Percentiles rank a stretch among this genome's conserved stretches.
These are phyloP conservation scores for Melieria omissa DNA, from an alignment of 2,888 invertebrate genomes.

Conservation along the genomic window DNA sequence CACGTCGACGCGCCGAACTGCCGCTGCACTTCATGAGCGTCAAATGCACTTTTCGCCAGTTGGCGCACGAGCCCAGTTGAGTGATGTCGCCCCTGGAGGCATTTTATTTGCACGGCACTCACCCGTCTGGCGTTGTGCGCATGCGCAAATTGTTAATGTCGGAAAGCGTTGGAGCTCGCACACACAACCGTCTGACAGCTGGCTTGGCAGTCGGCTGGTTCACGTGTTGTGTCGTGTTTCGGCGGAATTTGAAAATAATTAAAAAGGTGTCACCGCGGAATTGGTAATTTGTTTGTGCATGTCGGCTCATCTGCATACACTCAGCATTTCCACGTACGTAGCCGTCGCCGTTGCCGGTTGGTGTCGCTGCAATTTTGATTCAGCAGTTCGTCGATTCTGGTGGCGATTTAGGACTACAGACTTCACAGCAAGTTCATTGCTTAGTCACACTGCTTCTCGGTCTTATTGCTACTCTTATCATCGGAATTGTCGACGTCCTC, in stretches of 20 bases:
- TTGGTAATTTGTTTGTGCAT: background rate
- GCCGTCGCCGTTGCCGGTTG: too few relatives aligned
- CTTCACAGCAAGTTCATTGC: too few relatives aligned
- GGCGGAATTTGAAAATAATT: slow-evolving; percentile 19
- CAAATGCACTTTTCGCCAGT: slow-evolving; percentile 22
- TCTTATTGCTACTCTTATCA: too few relatives aligned
- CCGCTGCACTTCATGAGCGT: slow-evolving; percentile 25
- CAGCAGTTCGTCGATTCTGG: too few relatives aligned
- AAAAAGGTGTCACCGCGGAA: background rate
- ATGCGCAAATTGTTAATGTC: slow-evolving; percentile 13
- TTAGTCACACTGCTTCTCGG: too few relatives aligned
- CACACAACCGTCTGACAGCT: background rate
- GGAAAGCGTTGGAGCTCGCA: slow-evolving; percentile 6
- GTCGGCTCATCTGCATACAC: too few relatives aligned
- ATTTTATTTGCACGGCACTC: slow-evolving; percentile 23
- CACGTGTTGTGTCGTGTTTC: background rate
- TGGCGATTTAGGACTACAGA: too few relatives aligned
- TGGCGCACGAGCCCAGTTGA: background rate
- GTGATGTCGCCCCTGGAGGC: slow-evolving; percentile 24
- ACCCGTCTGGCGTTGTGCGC: slow-evolving; percentile 21
- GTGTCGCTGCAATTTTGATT: too few relatives aligned
- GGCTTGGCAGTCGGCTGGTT: background rate
- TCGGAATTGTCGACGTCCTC: too few relatives aligned
- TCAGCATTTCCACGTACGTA: too few relatives aligned
- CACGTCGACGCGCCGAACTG: background rate